phyloP scores from a whole-genome alignment of 2,113 vertebrate genomes.

The Tyto alba region DNA sequence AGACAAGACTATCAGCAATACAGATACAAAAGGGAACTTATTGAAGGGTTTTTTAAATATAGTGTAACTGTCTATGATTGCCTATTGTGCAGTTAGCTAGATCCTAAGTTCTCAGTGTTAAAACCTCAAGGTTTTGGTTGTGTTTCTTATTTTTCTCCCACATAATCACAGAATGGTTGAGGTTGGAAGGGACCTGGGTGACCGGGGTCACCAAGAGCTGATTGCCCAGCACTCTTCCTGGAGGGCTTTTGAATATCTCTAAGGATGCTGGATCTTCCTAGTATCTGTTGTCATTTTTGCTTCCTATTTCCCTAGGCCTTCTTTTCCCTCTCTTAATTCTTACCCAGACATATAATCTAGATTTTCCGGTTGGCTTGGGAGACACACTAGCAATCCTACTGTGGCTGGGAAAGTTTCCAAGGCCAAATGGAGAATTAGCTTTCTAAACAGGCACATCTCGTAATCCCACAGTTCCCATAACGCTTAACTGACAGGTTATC shows the following conservation, averaged over 20 bases:
- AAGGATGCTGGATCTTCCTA: not conserved
- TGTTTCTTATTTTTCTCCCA: not conserved
- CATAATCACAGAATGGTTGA: not conserved
- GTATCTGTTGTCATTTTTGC: not conserved
- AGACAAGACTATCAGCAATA: not conserved
- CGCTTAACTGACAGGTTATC: not conserved
- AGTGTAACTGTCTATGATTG: not conserved
- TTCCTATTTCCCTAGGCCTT: not conserved
- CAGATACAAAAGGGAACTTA: not conserved
- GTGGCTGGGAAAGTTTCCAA: not conserved
- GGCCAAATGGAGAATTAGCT: not conserved
- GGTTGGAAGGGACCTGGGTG: not conserved
- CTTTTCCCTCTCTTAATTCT: not conserved
- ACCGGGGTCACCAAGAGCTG: not conserved
- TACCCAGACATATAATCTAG: not conserved
- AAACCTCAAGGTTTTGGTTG: not conserved
- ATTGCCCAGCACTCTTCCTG: not conserved
- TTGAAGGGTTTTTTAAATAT: not conserved
- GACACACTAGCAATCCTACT: not conserved
- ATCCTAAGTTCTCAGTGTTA: not conserved
- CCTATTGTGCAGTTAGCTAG: not conserved
- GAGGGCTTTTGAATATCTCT: not conserved
- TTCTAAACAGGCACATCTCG: not conserved
- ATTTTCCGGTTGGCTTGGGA: not conserved
- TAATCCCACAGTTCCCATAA: not conserved